Evolutionary conservation across 1,140 invertebrate species (phyloP), one percentile per base, ranked within the genome.

Genomic region (Musca domestica): DNA sequence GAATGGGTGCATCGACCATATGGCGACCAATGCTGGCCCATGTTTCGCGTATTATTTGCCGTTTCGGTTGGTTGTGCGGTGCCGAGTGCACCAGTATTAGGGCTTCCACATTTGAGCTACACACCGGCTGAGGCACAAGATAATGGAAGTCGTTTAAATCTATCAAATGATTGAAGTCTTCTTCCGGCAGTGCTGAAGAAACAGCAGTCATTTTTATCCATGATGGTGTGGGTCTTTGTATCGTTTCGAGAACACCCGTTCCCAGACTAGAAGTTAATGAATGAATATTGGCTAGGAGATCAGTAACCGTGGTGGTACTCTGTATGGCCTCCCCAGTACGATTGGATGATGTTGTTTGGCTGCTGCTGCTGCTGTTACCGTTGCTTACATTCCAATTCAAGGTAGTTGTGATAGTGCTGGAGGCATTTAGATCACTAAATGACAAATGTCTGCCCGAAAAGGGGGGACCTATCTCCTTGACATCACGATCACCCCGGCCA

Each of bases 51-150:
- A 93, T 88, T 0, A 86, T 74, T 7, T 83, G 75, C 12, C 91
- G 83, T 71, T 89, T 88, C 0, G 81, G 80, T 23, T 82, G 82
- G 76, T 93, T 90, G 12, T 71, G 70, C 0, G 90, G 89, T 2
- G 88, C 87, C 1, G 90, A 90, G 71, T 92, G 89, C 2, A 93
- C 83, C 49, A 92, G 73, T 22, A 91, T 85, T 10, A 92, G 71
- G 10, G 84, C 75, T 56, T 85, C 23, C 74, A 83, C 34, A 71
- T 81, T 58, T 67, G 66, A n/a, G 72, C 74, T 58, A 71, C 87
- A 88, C 3, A 81, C 76, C 25, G 83, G 75, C 64, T 88, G 85
- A 67, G 85, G 84, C n/a, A 87, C 82, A 17, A 76, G 78, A 74
- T 88, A 89, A 54, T 77, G 74, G 71, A 89, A 89, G 69, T 86